These are phyloP conservation scores for Pocillopora grandis DNA, from an alignment of 92 coral and sea anemone genomes.

Conservation along the genomic window DNA sequence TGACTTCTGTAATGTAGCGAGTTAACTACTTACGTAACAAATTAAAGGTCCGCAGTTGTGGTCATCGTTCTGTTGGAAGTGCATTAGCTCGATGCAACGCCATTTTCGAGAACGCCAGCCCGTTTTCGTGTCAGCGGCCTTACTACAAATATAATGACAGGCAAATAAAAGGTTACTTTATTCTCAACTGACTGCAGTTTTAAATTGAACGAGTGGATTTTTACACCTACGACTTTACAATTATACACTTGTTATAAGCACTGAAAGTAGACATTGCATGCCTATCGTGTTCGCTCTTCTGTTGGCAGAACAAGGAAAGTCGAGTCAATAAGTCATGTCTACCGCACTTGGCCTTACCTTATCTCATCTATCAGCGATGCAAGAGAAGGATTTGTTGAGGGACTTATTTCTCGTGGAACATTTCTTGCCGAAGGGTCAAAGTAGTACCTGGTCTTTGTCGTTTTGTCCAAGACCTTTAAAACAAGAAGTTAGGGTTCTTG, in stretches of 20 bases:
- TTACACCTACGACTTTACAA: too few species aligned
- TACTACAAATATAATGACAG: background rate
- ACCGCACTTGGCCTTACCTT: background rate
- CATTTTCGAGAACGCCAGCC: slow-evolving; percentile 40
- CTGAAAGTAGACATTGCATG: too few species aligned
- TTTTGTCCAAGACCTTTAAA: slow-evolving; percentile 10
- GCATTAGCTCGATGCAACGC: slow-evolving; percentile 52
- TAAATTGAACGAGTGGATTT: too few species aligned
- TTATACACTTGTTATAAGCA: too few species aligned
- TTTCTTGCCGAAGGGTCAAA: slow-evolving; percentile 15
- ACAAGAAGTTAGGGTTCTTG: background rate
- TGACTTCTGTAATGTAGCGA: too few species aligned
- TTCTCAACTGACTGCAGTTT: too few species aligned
- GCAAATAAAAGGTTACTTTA: too few species aligned
- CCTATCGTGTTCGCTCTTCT: too few species aligned
- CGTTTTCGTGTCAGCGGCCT: slow-evolving; percentile 39
- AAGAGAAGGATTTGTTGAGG: background rate
- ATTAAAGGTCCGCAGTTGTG: slow-evolving; percentile 56
- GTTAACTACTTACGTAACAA: slow-evolving; percentile 34
- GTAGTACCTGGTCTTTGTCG: background rate
- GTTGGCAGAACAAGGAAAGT: too few species aligned
- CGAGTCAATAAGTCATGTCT: too few species aligned
- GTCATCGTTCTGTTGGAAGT: slow-evolving; percentile 39
- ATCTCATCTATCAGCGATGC: background rate
- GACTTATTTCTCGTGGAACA: background rate